These are phyloP conservation scores for Pangasius krempfi DNA, from an alignment of 2,797 vertebrate species.

Conservation along the genomic window DNA sequence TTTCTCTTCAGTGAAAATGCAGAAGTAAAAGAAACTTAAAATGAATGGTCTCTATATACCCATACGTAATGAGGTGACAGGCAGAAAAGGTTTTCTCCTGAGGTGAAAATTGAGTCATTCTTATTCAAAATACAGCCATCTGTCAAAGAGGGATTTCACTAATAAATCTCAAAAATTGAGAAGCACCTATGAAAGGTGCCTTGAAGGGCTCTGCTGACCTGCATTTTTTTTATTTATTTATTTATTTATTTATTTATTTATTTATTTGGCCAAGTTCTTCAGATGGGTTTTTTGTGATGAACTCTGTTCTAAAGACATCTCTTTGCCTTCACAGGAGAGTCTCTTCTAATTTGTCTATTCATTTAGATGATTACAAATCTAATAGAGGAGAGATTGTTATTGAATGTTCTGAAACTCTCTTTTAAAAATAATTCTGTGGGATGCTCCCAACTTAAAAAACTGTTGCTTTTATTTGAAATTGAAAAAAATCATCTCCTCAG, in stretches of 20 bases:
- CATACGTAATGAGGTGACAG: background rate
- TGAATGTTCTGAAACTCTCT: background rate
- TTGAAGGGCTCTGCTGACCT: slow-evolving; percentile 16
- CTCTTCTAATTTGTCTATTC: background rate
- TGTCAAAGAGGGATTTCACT: background rate
- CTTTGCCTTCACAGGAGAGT: background rate
- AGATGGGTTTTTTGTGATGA: background rate
- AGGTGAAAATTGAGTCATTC: slow-evolving; percentile 29
- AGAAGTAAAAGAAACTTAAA: background rate
- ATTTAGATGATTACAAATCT: background rate
- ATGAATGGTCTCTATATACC: background rate
- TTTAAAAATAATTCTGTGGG: background rate
- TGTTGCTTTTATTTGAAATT: background rate
- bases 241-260: background rate
- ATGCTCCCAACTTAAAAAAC: background rate
- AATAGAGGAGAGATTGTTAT: background rate
- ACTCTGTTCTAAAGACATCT: background rate
- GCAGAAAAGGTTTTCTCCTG: slow-evolving; percentile 19
- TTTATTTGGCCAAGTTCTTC: background rate
- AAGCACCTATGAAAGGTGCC: slow-evolving; percentile 13
- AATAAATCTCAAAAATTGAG: slow-evolving; percentile 39
- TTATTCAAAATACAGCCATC: slow-evolving; percentile 47
- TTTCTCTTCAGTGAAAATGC: slow-evolving; percentile 11
- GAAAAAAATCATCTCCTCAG: background rate
- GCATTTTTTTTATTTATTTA: background rate